Evolutionary conservation across 37 sponge, comb jelly and placozoan genomes (phyloP).

Genomic region (Tethya wilhelma): DNA sequence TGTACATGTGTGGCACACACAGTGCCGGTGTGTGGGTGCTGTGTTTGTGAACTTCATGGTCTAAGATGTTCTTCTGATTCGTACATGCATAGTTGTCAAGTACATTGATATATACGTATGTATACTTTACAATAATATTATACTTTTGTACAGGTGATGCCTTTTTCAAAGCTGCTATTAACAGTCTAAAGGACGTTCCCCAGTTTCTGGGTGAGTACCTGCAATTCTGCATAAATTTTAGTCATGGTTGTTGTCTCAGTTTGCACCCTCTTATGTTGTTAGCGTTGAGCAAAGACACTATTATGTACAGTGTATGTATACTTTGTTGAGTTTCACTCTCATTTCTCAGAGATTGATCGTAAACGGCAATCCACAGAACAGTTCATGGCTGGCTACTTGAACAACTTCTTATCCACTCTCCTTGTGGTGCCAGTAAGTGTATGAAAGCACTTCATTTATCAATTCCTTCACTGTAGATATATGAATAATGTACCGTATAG

Average conservation of each 20-base stretch:
- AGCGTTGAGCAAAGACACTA: not conserved
- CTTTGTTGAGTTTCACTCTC: not conserved
- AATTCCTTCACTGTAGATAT: too few relatives aligned
- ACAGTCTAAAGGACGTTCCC: conserved; percentile 80
- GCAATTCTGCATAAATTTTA: not conserved
- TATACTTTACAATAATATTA: not conserved
- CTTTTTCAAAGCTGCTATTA: conserved; percentile 89
- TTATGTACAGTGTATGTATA: not conserved
- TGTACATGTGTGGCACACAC: too few relatives aligned
- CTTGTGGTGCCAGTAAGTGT: conserved; percentile 81
- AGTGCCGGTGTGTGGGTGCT: too few relatives aligned
- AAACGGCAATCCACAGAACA: conserved; percentile 77
- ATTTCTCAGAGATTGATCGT: conserved; percentile 67
- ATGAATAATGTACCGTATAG: too few relatives aligned
- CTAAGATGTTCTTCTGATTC: too few relatives aligned
- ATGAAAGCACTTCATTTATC: not conserved
- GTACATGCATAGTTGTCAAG: too few relatives aligned
- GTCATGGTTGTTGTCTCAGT: not conserved
- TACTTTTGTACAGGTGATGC: conserved; percentile 79
- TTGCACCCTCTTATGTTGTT: not conserved
- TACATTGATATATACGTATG: not conserved
- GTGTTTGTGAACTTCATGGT: too few relatives aligned
- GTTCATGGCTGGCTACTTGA: conserved; percentile 47
- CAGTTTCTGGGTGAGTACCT: conserved; percentile 63
- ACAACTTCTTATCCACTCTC: conserved; percentile 83